A percentile compares a stretch with the other conserved stretches of the same genome.
These are phyloP conservation scores for Eristalis arbustorum DNA, from an alignment of 2,888 invertebrate genomes.

Conservation along the genomic window DNA sequence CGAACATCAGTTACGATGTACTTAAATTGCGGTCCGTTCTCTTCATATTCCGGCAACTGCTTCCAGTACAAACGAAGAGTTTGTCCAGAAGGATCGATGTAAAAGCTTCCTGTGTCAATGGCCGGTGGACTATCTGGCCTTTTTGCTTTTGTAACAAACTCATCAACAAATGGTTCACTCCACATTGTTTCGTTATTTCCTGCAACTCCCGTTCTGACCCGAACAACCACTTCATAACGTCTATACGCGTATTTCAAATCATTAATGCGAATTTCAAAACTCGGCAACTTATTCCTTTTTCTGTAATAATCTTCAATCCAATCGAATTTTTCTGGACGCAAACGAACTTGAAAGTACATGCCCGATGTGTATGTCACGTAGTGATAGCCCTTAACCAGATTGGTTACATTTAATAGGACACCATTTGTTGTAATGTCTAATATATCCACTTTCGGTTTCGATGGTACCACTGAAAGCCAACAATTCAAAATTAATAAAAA, in stretches of 20 bases:
- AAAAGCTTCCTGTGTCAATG: constrained; percentile 88
- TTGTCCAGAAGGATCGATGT: constrained; percentile 83
- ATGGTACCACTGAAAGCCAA: constrained; percentile 73
- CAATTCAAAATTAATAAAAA: not conserved
- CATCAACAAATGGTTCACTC: constrained; percentile 85
- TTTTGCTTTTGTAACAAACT: constrained; percentile 82
- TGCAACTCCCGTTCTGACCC: constrained; percentile 83
- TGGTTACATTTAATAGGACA: constrained; percentile 69
- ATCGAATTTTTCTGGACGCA: constrained; percentile 73
- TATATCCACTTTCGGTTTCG: constrained; percentile 74
- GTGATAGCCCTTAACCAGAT: not conserved
- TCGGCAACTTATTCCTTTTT: constrained; percentile 53
- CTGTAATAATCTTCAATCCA: constrained; percentile 57
- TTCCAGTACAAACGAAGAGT: constrained; percentile 90
- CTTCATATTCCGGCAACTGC: constrained; percentile 84
- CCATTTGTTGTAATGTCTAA: constrained; percentile 73
- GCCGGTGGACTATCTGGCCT: constrained; percentile 85
- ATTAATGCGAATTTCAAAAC: constrained; percentile 74
- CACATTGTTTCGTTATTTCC: constrained; percentile 83
- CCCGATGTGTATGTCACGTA: not conserved
- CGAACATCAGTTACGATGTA: constrained; percentile 83
- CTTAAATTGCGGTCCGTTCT: constrained; percentile 88
- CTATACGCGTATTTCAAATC: constrained; percentile 75
- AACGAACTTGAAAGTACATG: constrained; percentile 66
- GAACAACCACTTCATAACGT: constrained; percentile 87